Conservation (phyloP, 2,797 vertebrate genomes). For the Gephyroberyx darwinii region DNA sequence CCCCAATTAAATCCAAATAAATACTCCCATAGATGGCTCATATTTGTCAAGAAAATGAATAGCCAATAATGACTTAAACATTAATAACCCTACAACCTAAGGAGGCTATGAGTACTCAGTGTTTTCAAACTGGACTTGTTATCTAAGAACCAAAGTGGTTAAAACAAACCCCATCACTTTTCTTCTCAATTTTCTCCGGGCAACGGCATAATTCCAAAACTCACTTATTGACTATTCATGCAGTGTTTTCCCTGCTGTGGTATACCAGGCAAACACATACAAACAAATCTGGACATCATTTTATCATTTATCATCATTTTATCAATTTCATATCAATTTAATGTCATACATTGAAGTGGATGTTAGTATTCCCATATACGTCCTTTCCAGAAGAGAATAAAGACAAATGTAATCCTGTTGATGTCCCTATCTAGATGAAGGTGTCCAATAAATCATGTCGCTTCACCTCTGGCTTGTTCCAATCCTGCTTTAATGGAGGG, state of each 20-base stretch:
- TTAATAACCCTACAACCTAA: not conserved
- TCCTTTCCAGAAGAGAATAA: conserved; percentile 49
- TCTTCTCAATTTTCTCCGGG: not conserved
- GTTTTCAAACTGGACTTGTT: not conserved
- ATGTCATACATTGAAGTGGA: conserved; percentile 18
- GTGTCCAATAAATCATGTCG: conserved; percentile 72
- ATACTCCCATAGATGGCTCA: not conserved
- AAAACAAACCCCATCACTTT: not conserved
- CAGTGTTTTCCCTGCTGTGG: no score
- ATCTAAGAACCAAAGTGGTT: not conserved
- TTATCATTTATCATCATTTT: no score
- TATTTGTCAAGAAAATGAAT: not conserved
- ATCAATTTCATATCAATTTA: no score
- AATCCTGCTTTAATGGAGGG: conserved; percentile 62
- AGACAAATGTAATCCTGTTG: conserved; percentile 61
- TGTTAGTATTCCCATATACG: conserved; percentile 18
- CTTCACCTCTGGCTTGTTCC: conserved; percentile 64
- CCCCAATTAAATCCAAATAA: not conserved
- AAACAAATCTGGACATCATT: conserved; percentile 4
- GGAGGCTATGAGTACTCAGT: not conserved
- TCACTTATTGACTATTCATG: conserved; percentile 2
- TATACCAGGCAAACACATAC: not conserved
- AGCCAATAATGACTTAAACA: conserved; percentile 7
- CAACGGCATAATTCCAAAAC: not conserved
- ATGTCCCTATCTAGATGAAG: conserved; percentile 63